Conservation (phyloP, 2,888 invertebrate genomes). For the Himalopsyche japonica region DNA sequence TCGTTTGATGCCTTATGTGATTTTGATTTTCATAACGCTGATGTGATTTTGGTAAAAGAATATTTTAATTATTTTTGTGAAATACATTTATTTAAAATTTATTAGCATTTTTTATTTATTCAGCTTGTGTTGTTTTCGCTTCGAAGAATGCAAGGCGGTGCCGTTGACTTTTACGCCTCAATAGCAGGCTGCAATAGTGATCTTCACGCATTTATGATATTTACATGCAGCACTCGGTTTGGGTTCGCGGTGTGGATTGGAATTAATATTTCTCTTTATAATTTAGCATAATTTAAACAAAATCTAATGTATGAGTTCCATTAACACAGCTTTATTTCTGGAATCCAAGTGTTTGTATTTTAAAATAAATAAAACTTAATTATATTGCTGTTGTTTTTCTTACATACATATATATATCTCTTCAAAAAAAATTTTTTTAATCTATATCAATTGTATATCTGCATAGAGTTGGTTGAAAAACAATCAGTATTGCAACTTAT, state of each 20-base stretch:
- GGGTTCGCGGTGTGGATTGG: not conserved
- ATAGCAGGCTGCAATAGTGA: not conserved
- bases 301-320: not conserved
- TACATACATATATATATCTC: too few species aligned
- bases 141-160: not conserved
- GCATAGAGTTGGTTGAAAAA: too few species aligned
- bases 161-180: not conserved
- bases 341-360: constrained; percentile 31
- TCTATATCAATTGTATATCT: too few species aligned
- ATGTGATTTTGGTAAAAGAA: not conserved
- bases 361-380: constrained; percentile 24
- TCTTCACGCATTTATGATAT: not conserved
- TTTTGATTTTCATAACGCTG: not conserved
- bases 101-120: constrained; percentile 13
- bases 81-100: constrained; percentile 7
- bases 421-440: too few species aligned
- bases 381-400: constrained; percentile 6
- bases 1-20: not conserved
- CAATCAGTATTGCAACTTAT: too few species aligned
- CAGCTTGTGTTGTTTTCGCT: not conserved
- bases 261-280: not conserved
- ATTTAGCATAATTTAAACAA: not conserved
- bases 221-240: not conserved
- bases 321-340: constrained; percentile 18
- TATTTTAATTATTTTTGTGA: constrained; percentile 23